Evolutionary conservation across 2,888 invertebrate species (phyloP).

Genomic region (Stegophylla sp.): DNA sequence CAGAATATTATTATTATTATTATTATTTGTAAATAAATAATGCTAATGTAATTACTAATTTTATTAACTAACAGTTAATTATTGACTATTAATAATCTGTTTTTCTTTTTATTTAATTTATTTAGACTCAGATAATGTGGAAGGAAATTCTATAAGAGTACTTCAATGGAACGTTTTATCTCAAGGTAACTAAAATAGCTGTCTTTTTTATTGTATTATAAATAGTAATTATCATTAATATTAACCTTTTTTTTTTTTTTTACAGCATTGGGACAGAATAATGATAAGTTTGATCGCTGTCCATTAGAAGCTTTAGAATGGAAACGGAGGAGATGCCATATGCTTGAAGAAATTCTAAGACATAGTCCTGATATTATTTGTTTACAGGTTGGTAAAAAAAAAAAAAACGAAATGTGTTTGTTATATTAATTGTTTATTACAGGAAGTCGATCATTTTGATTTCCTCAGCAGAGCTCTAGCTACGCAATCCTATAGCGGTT

Average conservation of each 20-base stretch:
- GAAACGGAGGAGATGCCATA: slow-evolving; percentile 72
- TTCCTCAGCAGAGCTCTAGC: slow-evolving; percentile 72
- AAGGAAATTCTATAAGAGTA: slow-evolving; percentile 66
- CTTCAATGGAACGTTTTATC: slow-evolving; percentile 78
- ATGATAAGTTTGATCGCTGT: slow-evolving; percentile 76
- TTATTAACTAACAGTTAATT: no score
- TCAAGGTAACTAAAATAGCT: slow-evolving; percentile 69
- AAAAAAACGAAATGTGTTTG: slow-evolving; percentile 2
- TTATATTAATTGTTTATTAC: slow-evolving; percentile 60
- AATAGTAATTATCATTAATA: not conserved
- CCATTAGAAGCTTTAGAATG: slow-evolving; percentile 76
- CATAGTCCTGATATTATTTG: slow-evolving; percentile 76
- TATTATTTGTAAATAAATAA: not conserved
- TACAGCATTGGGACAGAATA: slow-evolving; percentile 73
- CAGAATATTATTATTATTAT: not conserved
- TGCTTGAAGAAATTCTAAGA: slow-evolving; percentile 75
- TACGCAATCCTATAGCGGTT: slow-evolving; percentile 73
- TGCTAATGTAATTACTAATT: not conserved
- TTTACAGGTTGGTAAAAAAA: slow-evolving; percentile 69
- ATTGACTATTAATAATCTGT: not conserved
- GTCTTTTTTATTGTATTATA: not conserved
- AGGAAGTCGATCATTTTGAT: slow-evolving; percentile 80
- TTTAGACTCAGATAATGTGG: slow-evolving; percentile 33
- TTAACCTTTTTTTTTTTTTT: slow-evolving; percentile 62
- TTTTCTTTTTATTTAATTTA: slow-evolving; percentile 17